These are phyloP conservation scores for Astatoreochromis straeleni DNA, from an alignment of 2,113 vertebrate species.

Conservation along the genomic window DNA sequence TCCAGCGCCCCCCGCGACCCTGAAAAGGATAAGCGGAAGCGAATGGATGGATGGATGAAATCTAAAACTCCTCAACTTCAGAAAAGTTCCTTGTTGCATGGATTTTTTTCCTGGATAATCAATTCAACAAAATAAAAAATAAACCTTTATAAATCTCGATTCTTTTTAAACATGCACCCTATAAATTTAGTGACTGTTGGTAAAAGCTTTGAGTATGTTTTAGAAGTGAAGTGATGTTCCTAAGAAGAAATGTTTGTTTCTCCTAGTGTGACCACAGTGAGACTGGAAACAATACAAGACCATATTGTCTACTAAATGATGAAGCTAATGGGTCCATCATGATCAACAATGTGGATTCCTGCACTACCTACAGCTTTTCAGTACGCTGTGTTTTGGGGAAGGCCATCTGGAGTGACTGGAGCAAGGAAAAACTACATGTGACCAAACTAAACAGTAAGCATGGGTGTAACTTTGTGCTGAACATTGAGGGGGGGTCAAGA, in stretches of 20 bases:
- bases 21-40: no score
- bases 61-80: not conserved
- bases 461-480: not conserved
- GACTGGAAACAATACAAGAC: not conserved
- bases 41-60: no score
- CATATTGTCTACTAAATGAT: not conserved
- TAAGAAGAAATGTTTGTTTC: not conserved
- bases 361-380: slow-evolving; percentile 31
- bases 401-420: slow-evolving; percentile 59
- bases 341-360: slow-evolving; percentile 24
- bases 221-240: not conserved
- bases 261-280: not conserved
- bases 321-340: accelerated
- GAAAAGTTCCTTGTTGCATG: not conserved
- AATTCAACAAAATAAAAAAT: not conserved
- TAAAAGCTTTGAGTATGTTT: not conserved
- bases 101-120: not conserved
- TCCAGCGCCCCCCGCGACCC: no score
- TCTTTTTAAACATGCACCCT: not conserved
- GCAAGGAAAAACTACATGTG: not conserved
- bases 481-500: not conserved
- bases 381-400: slow-evolving; percentile 29
- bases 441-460: slow-evolving; percentile 48
- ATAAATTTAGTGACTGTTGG: not conserved
- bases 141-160: not conserved